Percentiles rank a stretch among this genome's conserved stretches.
Conservation (phyloP, 2,113 vertebrate species). For the Brachyhypopomus gauderio region DNA sequence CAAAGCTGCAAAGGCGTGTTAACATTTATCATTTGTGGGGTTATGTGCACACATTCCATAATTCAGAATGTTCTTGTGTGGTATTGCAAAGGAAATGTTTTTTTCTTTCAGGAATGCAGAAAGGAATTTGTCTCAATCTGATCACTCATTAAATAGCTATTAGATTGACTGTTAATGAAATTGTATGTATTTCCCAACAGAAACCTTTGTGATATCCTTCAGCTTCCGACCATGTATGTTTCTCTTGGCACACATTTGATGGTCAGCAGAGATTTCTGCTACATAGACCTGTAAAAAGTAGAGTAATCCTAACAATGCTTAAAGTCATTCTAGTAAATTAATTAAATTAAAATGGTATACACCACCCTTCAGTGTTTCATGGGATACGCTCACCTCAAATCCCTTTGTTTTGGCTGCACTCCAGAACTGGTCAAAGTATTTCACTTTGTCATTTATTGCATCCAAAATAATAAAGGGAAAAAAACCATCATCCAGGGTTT, state of each 20-base stretch:
- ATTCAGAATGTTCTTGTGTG: too few species aligned
- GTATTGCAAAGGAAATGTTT: too few species aligned
- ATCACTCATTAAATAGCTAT: too few species aligned
- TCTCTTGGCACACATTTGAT: constrained; percentile 92
- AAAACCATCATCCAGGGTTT: constrained; percentile 97
- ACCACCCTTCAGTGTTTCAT: not conserved
- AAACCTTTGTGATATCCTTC: constrained; percentile 93
- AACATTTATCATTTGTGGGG: too few species aligned
- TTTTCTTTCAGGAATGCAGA: too few species aligned
- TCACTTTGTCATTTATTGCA: constrained; percentile 92
- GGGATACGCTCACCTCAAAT: constrained; percentile 84
- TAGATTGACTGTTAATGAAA: too few species aligned
- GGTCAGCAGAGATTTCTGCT: constrained; percentile 94
- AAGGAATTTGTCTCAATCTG: too few species aligned
- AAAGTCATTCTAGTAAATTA: not conserved
- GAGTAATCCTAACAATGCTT: not conserved
- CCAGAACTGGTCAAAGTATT: constrained; percentile 98
- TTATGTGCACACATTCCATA: too few species aligned
- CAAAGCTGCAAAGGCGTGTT: too few species aligned
- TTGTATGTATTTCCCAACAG: too few species aligned
- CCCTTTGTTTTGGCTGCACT: constrained; percentile 98
- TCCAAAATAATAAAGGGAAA: constrained; percentile 99
- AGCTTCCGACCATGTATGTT: constrained; percentile 91
- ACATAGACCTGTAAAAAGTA: constrained; percentile 85
- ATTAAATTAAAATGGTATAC: not conserved